phyloP scores from a whole-genome alignment of 2,797 vertebrate species.

The Falco biarmicus region DNA sequence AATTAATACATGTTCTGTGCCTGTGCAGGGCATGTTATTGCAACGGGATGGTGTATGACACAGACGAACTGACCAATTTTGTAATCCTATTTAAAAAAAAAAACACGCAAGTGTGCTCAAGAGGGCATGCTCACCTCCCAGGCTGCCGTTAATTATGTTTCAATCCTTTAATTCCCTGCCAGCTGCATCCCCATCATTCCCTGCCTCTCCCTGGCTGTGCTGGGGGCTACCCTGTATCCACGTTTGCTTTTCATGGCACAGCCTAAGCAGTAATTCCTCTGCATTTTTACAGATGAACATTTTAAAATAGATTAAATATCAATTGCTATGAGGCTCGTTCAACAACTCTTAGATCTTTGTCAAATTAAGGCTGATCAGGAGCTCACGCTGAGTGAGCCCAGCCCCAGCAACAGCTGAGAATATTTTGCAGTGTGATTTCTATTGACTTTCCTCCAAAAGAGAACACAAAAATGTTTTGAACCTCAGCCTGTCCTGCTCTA shows the following conservation, averaged over 20 bases:
- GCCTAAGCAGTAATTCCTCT: background rate
- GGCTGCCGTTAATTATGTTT: background rate
- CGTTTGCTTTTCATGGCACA: accelerated
- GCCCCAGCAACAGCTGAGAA: accelerated
- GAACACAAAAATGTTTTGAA: background rate
- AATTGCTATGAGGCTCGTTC: background rate
- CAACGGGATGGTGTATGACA: background rate
- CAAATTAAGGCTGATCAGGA: background rate
- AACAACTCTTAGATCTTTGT: background rate
- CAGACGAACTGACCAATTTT: background rate
- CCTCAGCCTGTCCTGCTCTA: background rate
- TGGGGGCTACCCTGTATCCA: background rate
- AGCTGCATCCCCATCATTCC: accelerated
- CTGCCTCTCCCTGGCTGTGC: background rate
- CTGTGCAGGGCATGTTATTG: accelerated
- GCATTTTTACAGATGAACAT: background rate
- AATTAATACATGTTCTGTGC: background rate
- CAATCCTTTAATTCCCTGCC: background rate
- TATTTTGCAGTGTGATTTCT: background rate
- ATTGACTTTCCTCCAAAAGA: background rate
- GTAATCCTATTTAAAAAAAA: background rate
- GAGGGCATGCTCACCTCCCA: background rate
- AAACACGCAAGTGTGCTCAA: accelerated
- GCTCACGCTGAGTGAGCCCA: background rate
- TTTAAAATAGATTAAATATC: background rate